Evolutionary conservation across 2,888 invertebrate species (phyloP).

Genomic region (Epistrophe eligans): DNA sequence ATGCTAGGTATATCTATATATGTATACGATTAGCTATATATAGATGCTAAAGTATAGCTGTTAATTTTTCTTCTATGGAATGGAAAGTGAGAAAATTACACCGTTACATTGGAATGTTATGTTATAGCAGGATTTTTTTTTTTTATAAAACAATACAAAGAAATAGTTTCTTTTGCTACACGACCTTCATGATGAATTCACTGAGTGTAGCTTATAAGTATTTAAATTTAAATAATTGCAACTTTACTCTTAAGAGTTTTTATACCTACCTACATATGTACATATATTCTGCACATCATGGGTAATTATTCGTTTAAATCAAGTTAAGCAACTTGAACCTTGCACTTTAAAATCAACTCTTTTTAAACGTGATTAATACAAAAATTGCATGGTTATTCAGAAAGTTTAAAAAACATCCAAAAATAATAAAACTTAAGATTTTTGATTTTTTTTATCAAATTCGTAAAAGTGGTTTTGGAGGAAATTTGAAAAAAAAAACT

Average conservation of each 20-base stretch:
- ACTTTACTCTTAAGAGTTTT: neutral
- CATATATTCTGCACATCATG: too few relatives aligned
- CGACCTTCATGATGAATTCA: conserved; percentile 52
- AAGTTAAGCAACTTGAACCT: neutral
- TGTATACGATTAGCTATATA: too few relatives aligned
- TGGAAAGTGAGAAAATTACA: conserved; percentile 66
- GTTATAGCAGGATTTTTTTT: conserved; percentile 14
- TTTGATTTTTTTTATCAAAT: too few relatives aligned
- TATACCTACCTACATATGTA: too few relatives aligned
- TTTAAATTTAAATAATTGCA: conserved; percentile 3
- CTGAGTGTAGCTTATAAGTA: conserved; percentile 2
- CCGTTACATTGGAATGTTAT: conserved; percentile 61
- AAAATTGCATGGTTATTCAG: too few relatives aligned
- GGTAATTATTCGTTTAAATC: neutral
- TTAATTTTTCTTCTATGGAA: conserved; percentile 15
- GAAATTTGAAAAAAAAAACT: too few relatives aligned
- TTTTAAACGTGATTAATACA: neutral
- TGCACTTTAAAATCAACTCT: conserved; percentile 1
- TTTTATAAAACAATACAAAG: neutral
- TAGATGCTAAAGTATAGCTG: neutral
- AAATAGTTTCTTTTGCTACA: conserved; percentile 17
- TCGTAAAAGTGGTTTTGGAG: too few relatives aligned
- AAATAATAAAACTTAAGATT: too few relatives aligned
- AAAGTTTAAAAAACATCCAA: too few relatives aligned
- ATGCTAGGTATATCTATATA: too few relatives aligned